Evolutionary conservation across 2,888 invertebrate species (phyloP).

Genomic region (Mamestra brassicae): DNA sequence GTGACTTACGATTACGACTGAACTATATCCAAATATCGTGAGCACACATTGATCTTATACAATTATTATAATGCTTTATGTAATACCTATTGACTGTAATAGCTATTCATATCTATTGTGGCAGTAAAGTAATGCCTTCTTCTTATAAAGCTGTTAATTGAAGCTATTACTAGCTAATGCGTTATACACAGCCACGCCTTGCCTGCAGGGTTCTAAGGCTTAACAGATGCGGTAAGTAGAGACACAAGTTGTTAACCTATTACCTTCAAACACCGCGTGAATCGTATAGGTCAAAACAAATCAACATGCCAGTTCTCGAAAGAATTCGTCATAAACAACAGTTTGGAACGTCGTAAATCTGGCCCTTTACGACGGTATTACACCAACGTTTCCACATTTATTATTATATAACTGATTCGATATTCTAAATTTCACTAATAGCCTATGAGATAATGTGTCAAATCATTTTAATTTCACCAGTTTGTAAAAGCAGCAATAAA

Average conservation of each 20-base stretch:
- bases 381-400: conserved; percentile 25
- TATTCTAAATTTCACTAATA: conserved; percentile 39
- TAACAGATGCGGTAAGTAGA: conserved; percentile 31
- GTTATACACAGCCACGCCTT: conserved; percentile 7
- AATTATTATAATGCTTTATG: conserved; percentile 48
- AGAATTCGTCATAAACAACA: conserved; percentile 40
- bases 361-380: conserved; percentile 55
- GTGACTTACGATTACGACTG: conserved; percentile 36
- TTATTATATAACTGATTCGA: conserved; percentile 54
- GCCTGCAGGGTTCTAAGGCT: conserved; percentile 2
- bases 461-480: conserved; percentile 35
- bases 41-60: conserved; percentile 27
- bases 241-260: conserved; percentile 40
- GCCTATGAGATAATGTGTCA: conserved; percentile 30
- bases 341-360: conserved; percentile 46
- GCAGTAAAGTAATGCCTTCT: conserved; percentile 19
- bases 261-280: conserved; percentile 19
- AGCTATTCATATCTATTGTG: conserved; percentile 23
- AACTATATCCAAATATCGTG: conserved; percentile 48
- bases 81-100: conserved; percentile 25
- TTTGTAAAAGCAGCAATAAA: conserved; percentile 15
- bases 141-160: conserved; percentile 19
- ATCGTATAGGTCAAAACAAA: conserved; percentile 29
- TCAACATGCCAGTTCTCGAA: conserved; percentile 31
- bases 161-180: conserved; percentile 28